Evolutionary conservation across 1,140 invertebrate species (phyloP), one percentile per base, ranked within the genome.

Genomic region (Streblospio benedicti): DNA sequence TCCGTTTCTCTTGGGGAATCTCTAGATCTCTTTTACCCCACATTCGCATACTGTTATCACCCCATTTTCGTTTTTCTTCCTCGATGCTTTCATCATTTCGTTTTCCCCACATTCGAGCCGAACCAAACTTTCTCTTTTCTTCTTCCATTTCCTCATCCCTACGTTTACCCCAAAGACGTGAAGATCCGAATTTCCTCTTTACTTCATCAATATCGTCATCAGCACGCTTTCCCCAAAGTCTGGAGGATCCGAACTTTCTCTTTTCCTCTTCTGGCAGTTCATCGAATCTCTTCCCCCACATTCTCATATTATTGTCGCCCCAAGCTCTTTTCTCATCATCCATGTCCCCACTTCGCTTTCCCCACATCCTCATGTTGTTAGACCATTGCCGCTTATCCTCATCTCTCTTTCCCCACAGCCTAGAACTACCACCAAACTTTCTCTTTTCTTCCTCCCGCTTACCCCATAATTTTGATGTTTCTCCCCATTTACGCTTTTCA

Each of bases 401-500:
- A 14, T 31, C 30, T 12, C 57, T 45, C 18, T 59, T 59, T 5
- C 57, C 57, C 57, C 57, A 59, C 49, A 59, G 31, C 18, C 44
- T 14, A 31, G 35, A 51, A 28, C 27, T 51, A 25, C 41, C 44
- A 5, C 28, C 44, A 45, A 45, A 59, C 45, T 53, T 52, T 6
- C 57, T 31, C 45, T 59, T 59, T 5, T 6, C 38, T 12, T n/a
- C 56, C 32, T 44, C 56, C 16, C 57, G 25, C 45, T 59, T 59
- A 3, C 57, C 57, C 57, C 57, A 59, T 3, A 52, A 31, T 6
- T 38, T 27, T 18, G 20, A 47, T 14, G 20, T 38, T 5, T 25
- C 14, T 12, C 57, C 57, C 57, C 57, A 59, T 31, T 53, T 52
- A 9, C 57, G 28, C 47, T 59, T 59, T 27, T 53, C 45, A n/a